These are phyloP conservation scores for Cantharis flavilabris DNA, from an alignment of 2,888 invertebrate genomes.

Conservation along the genomic window DNA sequence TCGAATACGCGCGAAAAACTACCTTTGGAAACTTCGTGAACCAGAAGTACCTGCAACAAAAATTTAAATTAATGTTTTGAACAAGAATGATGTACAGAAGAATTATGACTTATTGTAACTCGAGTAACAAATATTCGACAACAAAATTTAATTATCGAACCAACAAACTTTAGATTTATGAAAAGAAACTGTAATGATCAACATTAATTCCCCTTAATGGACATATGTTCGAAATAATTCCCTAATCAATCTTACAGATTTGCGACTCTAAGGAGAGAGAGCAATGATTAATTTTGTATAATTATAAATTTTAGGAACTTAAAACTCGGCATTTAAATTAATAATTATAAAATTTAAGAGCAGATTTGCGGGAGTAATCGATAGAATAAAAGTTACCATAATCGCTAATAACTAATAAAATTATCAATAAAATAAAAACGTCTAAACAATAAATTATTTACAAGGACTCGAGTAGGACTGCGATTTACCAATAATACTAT, in stretches of 20 bases:
- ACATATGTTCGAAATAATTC: background rate
- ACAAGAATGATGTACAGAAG: background rate
- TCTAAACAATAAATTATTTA: background rate
- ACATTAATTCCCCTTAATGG: background rate
- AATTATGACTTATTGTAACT: no score
- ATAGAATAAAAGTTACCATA: background rate
- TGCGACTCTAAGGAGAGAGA: background rate
- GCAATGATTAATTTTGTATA: background rate
- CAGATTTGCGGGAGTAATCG: background rate
- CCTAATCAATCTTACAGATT: background rate
- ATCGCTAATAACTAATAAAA: background rate
- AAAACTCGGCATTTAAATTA: background rate
- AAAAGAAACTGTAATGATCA: background rate
- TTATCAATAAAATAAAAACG: background rate
- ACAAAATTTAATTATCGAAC: background rate
- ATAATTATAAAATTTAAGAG: background rate
- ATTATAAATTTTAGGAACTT: background rate
- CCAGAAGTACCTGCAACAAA: constrained; percentile 74
- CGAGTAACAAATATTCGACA: background rate
- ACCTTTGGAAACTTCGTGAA: constrained; percentile 88
- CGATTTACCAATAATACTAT: background rate
- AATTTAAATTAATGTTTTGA: background rate
- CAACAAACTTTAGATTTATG: background rate
- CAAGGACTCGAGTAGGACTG: background rate
- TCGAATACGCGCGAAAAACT: constrained; percentile 95